Conservation (phyloP, 2,888 invertebrate genomes). For the Labia minor region DNA sequence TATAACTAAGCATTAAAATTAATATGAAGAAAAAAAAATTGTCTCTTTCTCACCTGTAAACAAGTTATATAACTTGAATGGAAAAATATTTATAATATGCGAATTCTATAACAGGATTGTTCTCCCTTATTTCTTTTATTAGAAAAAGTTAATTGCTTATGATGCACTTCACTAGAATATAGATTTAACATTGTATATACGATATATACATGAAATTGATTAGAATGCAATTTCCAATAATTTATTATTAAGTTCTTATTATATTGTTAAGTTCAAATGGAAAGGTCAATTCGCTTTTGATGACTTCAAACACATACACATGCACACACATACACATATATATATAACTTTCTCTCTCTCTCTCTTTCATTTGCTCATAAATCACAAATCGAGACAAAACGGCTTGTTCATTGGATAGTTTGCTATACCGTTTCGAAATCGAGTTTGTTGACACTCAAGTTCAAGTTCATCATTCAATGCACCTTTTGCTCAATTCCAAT, state of each 20-base stretch:
- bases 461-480: not conserved
- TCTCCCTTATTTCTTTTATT: too few species aligned
- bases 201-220: not conserved
- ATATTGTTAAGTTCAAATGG: not conserved
- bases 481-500: too few species aligned
- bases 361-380: not conserved
- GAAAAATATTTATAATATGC: too few species aligned
- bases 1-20: too few species aligned
- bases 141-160: too few species aligned
- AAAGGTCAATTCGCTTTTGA: constrained; percentile 13
- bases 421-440: not conserved
- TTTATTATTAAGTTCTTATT: constrained; percentile 13
- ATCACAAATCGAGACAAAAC: constrained; percentile 13
- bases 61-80: too few species aligned
- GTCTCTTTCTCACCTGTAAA: too few species aligned
- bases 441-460: constrained; percentile 8
- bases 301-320: not conserved
- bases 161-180: too few species aligned
- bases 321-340: not conserved
- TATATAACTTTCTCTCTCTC: too few species aligned
- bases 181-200: not conserved
- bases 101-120: too few species aligned
- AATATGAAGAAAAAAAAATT: too few species aligned
- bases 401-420: not conserved
- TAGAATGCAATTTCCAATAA: constrained; percentile 1